Conservation (phyloP, 2,113 vertebrate species). For the cat (Felis catus) region F.catus_Fca126_mat1.0 CM031428.1:47486501-47487000, state of each 20-base stretch:
- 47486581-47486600: background rate
- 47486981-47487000: background rate
- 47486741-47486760: background rate
- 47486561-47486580: background rate
- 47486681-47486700: background rate
- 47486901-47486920: background rate
- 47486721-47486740: background rate
- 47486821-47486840: background rate
- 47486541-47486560: background rate
- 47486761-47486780: too few species aligned
- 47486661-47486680: background rate
- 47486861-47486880: background rate
- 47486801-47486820: background rate
- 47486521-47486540: constrained; percentile 22
- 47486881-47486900: background rate
- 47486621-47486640: background rate
- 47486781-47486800: background rate
- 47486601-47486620: background rate
- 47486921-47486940: background rate
- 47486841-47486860: background rate
- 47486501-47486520: constrained; percentile 38
- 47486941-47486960: background rate
- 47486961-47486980: background rate
- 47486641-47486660: background rate
- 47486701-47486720: background rate